A percentile compares a stretch with the other conserved stretches of the same genome.
These are phyloP conservation scores for Anableps anableps DNA, from an alignment of 2,797 vertebrate species.

Conservation along the genomic window DNA sequence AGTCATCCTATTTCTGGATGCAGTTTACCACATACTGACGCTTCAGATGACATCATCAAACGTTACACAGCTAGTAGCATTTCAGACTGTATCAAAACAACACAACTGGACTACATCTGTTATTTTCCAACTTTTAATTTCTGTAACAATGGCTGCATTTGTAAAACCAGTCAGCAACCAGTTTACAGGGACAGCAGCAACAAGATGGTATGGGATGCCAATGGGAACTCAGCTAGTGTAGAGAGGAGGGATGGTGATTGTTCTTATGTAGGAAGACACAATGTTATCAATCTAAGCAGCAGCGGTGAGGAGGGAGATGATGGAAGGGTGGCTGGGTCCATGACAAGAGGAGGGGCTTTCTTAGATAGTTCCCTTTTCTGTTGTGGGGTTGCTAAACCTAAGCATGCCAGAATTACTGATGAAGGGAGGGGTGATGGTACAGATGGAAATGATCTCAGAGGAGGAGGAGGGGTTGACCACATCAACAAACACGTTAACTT, in stretches of 20 bases:
- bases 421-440: conserved; percentile 9
- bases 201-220: conserved; percentile 27
- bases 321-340: conserved; percentile 49
- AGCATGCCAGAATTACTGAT: conserved; percentile 20
- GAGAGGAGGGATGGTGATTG: conserved; percentile 59
- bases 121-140: conserved; percentile 15
- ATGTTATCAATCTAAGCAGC: conserved; percentile 74
- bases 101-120: conserved; percentile 29
- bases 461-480: conserved; percentile 41
- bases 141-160: conserved; percentile 11
- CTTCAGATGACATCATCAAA: conserved; percentile 23
- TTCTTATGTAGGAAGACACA: conserved; percentile 68
- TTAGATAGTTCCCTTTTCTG: background rate
- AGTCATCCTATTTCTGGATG: conserved; percentile 47
- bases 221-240: conserved; percentile 47
- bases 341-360: conserved; percentile 38
- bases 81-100: conserved; percentile 11
- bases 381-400: conserved; percentile 12
- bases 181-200: conserved; percentile 14
- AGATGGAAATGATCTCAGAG: conserved; percentile 19
- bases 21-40: conserved; percentile 24
- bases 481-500: conserved; percentile 62
- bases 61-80: background rate
- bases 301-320: conserved; percentile 56
- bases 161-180: conserved; percentile 39